phyloP scores from a whole-genome alignment of 2,113 vertebrate species.

The Seriola quinqueradiata region DNA sequence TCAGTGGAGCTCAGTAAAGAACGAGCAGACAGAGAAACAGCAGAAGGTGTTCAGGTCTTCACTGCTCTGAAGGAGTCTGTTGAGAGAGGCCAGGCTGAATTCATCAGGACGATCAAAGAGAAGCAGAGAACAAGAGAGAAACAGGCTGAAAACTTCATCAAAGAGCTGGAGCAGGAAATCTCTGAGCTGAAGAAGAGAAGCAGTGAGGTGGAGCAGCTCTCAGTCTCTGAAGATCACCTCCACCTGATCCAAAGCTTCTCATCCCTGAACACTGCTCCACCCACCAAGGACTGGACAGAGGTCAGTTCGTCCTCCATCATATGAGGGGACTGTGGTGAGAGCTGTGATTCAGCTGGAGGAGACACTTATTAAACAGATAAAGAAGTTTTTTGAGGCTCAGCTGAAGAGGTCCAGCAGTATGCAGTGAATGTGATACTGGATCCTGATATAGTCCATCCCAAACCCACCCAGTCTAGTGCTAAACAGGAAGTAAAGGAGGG shows the following conservation, averaged over 20 bases:
- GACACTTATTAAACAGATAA: not conserved
- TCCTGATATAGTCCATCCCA: not conserved
- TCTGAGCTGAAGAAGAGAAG: no score
- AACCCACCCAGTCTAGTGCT: not conserved
- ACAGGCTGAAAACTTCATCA: no score
- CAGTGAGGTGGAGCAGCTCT: not conserved
- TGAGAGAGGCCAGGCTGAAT: no score
- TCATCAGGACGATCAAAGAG: no score
- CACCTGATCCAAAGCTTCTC: not conserved
- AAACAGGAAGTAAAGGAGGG: no score
- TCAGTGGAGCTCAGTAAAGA: no score
- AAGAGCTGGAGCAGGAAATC: no score
- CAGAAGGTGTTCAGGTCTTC: no score
- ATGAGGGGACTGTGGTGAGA: conserved; percentile 14
- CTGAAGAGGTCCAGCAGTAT: conserved; percentile 9
- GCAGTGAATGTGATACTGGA: conserved; percentile 21
- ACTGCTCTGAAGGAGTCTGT: no score
- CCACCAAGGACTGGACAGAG: conserved; percentile 14
- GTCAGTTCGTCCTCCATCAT: conserved; percentile 14
- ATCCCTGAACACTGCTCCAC: not conserved
- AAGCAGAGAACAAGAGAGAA: no score
- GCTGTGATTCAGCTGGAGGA: conserved; percentile 20
- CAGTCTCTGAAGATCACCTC: conserved; percentile 7
- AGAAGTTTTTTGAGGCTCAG: not conserved
- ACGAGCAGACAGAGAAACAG: no score